Percentiles rank a stretch among this genome's conserved stretches.
These are phyloP conservation scores for Tetramorium parvispinum DNA, from an alignment of 1,140 invertebrate genomes.

Conservation along the genomic window DNA sequence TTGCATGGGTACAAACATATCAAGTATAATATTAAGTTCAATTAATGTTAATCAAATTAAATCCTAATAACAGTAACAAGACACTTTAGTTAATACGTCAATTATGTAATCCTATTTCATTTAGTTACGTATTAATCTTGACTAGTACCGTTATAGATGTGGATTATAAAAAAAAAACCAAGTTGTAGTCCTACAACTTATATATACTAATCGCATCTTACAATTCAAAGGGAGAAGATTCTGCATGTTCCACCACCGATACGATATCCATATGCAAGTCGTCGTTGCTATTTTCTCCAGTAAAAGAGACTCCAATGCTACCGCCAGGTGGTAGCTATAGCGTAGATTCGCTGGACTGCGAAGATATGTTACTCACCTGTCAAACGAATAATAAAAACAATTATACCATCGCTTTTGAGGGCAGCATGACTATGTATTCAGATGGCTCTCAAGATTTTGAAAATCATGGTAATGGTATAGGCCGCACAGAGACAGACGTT, in stretches of 20 bases:
- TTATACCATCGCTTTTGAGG: conserved; percentile 97
- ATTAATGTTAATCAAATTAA: not conserved
- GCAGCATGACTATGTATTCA: conserved; percentile 93
- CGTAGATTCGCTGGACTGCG: conserved; percentile 96
- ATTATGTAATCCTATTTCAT: conserved; percentile 1
- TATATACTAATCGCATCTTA: conserved; percentile 20
- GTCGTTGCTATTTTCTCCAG: conserved; percentile 95
- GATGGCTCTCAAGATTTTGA: conserved; percentile 92
- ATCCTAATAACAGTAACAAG: not conserved
- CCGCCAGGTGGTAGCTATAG: conserved; percentile 91
- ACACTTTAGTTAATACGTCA: not conserved
- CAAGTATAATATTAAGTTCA: not conserved
- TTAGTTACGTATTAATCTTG: not conserved
- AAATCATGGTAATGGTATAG: conserved; percentile 85
- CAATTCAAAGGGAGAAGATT: conserved; percentile 89
- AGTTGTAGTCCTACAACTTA: not conserved
- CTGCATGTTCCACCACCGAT: conserved; percentile 90
- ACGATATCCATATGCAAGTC: conserved; percentile 96
- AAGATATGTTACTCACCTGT: conserved; percentile 95
- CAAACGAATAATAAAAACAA: conserved; percentile 95
- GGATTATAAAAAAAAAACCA: not conserved
- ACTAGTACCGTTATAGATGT: not conserved
- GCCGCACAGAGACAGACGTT: not conserved
- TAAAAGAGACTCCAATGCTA: conserved; percentile 91
- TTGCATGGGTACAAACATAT: conserved; percentile 59